These are phyloP conservation scores for Microplitis deprimator DNA, from an alignment of 2,888 invertebrate species.

Conservation along the genomic window DNA sequence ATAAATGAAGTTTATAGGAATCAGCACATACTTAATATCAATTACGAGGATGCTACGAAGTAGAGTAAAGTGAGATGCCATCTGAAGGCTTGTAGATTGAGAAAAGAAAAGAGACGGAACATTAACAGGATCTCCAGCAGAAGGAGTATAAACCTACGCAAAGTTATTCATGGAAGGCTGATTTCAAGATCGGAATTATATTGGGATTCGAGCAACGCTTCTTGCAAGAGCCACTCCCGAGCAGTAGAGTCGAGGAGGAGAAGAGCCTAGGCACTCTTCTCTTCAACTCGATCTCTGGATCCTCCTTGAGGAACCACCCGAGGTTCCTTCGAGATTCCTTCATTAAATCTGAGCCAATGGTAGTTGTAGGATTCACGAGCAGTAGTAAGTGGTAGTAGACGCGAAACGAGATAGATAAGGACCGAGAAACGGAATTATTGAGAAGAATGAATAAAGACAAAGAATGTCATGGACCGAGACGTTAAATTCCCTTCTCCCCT, in stretches of 20 bases:
- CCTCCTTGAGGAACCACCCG: conserved; percentile 35
- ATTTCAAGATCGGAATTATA: conserved; percentile 44
- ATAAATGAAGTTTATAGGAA: background rate
- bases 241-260: background rate
- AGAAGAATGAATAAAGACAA: conserved; percentile 35
- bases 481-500: conserved; percentile 39
- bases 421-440: conserved; percentile 26
- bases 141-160: conserved; percentile 34
- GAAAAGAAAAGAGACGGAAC: background rate
- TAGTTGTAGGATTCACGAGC: conserved; percentile 44
- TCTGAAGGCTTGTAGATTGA: background rate
- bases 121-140: background rate
- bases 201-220: conserved; percentile 43
- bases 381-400: background rate
- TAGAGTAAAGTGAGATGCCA: background rate
- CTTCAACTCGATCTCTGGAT: conserved; percentile 9
- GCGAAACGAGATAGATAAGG: conserved; percentile 21
- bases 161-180: conserved; percentile 41
- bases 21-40: background rate
- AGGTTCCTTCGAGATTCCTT: conserved; percentile 47
- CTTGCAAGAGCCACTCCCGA: conserved; percentile 36
- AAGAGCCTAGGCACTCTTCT: conserved; percentile 15
- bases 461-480: conserved; percentile 42
- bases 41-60: background rate
- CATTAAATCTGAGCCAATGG: conserved; percentile 50